phyloP scores from a whole-genome alignment of 2,797 vertebrate species.

The Poeciliopsis gracilis region DNA sequence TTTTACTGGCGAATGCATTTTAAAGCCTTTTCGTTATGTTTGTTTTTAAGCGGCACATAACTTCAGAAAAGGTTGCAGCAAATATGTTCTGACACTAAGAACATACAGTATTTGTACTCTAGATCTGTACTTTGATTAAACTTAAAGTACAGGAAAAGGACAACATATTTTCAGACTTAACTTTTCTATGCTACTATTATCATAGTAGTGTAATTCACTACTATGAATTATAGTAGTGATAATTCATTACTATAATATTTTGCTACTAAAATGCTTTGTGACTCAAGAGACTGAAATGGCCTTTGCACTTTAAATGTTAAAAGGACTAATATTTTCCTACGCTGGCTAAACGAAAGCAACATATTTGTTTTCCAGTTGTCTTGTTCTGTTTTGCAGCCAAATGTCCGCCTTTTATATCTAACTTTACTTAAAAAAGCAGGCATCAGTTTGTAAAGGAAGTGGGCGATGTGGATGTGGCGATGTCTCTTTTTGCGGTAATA shows the following conservation, averaged over 20 bases:
- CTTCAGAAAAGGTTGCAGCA: not conserved
- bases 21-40: not conserved
- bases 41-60: not conserved
- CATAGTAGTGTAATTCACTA: too few relatives aligned
- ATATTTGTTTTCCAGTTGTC: not conserved
- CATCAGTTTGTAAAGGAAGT: not conserved
- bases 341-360: not conserved
- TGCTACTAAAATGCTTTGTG: too few relatives aligned
- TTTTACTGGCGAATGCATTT: not conserved
- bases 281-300: not conserved
- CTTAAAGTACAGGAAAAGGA: not conserved
- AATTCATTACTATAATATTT: not conserved
- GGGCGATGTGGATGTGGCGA: not conserved
- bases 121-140: not conserved
- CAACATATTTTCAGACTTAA: not conserved
- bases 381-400: not conserved
- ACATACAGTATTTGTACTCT: not conserved
- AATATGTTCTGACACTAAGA: conserved; percentile 15
- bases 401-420: not conserved
- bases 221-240: too few relatives aligned
- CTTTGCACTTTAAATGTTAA: not conserved
- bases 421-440: not conserved
- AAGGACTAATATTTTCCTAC: conserved; percentile 17
- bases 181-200: not conserved
- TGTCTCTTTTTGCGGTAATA: not conserved